Conservation (phyloP, 2,888 invertebrate genomes). For the Ariolimax columbianus region DNA sequence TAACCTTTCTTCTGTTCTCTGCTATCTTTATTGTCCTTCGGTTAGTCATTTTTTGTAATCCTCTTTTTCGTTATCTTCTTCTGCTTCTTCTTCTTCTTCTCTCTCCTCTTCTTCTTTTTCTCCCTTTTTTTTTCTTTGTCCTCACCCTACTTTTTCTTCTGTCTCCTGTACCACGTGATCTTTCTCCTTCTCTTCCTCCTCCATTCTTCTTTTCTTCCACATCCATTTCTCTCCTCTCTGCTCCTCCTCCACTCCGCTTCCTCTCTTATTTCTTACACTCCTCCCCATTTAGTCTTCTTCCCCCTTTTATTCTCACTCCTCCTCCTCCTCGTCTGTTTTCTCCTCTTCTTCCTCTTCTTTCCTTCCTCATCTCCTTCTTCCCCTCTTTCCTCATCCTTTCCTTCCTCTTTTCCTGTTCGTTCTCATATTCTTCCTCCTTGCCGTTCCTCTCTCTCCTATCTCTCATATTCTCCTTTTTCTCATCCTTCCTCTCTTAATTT, state of each 20-base stretch:
- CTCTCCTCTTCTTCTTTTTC: not conserved
- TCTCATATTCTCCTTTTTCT: not conserved
- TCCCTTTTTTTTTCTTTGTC: not conserved
- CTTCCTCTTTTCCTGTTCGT: not conserved
- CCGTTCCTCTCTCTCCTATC: not conserved
- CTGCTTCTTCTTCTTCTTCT: not conserved
- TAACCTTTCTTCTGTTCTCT: not conserved
- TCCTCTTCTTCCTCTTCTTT: conserved; percentile 15
- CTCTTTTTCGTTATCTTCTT: not conserved
- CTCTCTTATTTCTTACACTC: not conserved
- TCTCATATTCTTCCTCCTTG: not conserved
- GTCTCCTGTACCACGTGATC: not conserved
- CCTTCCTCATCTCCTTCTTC: not conserved
- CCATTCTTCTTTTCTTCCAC: not conserved
- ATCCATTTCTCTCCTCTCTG: too few relatives aligned
- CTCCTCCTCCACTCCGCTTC: not conserved
- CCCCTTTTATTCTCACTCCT: not conserved
- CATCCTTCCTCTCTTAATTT: not conserved
- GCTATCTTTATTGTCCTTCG: not conserved
- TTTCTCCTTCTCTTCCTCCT: not conserved
- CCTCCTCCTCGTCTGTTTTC: conserved; percentile 1
- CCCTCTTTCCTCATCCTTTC: not conserved
- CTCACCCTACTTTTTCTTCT: not conserved
- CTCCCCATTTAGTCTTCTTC: not conserved
- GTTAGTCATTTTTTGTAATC: not conserved